Percentiles rank a stretch among this genome's conserved stretches.
phyloP scores from a whole-genome alignment of 2,888 invertebrate species.

The Trichopria drosophilae region DNA sequence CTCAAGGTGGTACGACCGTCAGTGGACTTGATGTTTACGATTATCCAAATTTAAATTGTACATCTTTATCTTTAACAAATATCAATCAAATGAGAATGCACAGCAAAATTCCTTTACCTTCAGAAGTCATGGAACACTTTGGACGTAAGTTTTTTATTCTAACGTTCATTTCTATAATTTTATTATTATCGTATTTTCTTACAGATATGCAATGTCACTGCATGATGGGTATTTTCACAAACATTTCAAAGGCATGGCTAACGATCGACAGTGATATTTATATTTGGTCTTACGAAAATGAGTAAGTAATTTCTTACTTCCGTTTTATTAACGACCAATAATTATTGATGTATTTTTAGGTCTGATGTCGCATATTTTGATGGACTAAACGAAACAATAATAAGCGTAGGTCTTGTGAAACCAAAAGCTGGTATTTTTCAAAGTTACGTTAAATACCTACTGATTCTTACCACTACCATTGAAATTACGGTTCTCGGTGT shows the following conservation, averaged over 20 bases:
- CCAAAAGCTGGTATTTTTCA: slow-evolving; percentile 90
- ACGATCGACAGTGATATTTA: slow-evolving; percentile 98
- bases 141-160: slow-evolving; percentile 88
- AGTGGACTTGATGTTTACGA: slow-evolving; percentile 91
- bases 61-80: slow-evolving; percentile 68
- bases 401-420: slow-evolving; percentile 87
- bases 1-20: slow-evolving; percentile 73
- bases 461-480: slow-evolving; percentile 91
- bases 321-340: not conserved
- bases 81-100: slow-evolving; percentile 79
- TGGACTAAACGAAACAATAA: slow-evolving; percentile 90
- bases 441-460: slow-evolving; percentile 83
- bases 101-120: slow-evolving; percentile 85
- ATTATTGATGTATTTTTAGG: slow-evolving; percentile 57
- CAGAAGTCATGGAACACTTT: slow-evolving; percentile 93
- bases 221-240: slow-evolving; percentile 96
- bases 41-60: slow-evolving; percentile 78
- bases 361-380: slow-evolving; percentile 96
- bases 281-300: slow-evolving; percentile 96
- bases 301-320: slow-evolving; percentile 55
- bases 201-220: slow-evolving; percentile 93
- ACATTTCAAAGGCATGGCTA: slow-evolving; percentile 94
- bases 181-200: slow-evolving; percentile 5
- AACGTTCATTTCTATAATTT: slow-evolving; percentile 13
- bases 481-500: slow-evolving; percentile 90